These are phyloP conservation scores for Anas acuta DNA, from an alignment of 2,797 vertebrate genomes.

Conservation along the genomic window DNA sequence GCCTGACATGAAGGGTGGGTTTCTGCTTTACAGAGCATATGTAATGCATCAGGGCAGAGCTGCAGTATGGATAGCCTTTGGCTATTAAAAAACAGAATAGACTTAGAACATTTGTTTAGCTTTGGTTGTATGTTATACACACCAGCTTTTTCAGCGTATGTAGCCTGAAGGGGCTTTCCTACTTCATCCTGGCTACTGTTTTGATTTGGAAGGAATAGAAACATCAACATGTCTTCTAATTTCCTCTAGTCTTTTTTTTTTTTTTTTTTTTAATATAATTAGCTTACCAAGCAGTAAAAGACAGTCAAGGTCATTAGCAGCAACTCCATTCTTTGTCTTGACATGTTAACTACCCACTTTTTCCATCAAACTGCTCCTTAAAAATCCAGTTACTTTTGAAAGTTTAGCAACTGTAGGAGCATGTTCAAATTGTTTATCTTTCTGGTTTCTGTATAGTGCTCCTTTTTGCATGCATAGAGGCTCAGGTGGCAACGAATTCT, in stretches of 20 bases:
- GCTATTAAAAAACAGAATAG: not conserved
- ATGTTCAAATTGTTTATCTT: not conserved
- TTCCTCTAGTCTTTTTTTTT: slow-evolving; percentile 49
- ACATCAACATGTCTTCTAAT: slow-evolving; percentile 41
- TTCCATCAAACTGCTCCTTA: not conserved
- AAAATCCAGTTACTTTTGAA: not conserved
- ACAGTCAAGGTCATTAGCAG: slow-evolving; percentile 11
- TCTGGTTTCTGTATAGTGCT: not conserved
- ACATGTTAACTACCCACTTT: not conserved
- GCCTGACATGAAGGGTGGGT: not conserved
- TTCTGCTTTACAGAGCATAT: not conserved
- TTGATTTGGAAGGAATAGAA: slow-evolving; percentile 49
- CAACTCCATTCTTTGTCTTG: slow-evolving; percentile 38
- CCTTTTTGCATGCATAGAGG: not conserved
- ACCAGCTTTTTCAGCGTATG: not conserved
- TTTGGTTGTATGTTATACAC: not conserved
- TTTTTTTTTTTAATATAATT: slow-evolving; percentile 2
- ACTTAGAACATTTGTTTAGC: not conserved
- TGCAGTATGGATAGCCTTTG: not conserved
- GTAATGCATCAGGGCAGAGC: not conserved
- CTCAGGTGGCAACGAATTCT: not conserved
- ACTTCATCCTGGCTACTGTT: slow-evolving; percentile 10
- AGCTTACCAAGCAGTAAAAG: slow-evolving; percentile 31
- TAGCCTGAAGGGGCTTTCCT: slow-evolving; percentile 44
- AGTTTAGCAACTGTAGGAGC: not conserved